These are phyloP conservation scores for Nephrotoma flavescens DNA, from an alignment of 2,888 invertebrate species.

Conservation along the genomic window DNA sequence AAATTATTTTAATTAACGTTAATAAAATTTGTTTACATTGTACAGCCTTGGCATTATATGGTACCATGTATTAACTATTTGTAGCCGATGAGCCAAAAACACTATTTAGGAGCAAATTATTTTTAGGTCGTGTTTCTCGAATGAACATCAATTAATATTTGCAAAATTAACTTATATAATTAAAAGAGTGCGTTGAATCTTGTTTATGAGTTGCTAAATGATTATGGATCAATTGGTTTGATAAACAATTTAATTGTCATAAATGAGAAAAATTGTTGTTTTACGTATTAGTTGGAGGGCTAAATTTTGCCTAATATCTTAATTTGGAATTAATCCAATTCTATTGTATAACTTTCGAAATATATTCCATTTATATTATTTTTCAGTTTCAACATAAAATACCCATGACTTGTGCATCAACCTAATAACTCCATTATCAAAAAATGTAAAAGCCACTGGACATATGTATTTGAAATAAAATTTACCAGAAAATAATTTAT, in stretches of 20 bases:
- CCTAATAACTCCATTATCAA: too few relatives aligned
- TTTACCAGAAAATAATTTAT: neutral
- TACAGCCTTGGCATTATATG: neutral
- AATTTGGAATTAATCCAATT: too few relatives aligned
- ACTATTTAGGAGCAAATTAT: neutral
- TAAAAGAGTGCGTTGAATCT: neutral
- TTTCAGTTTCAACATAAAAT: too few relatives aligned
- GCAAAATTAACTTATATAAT: neutral
- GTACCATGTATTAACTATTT: neutral
- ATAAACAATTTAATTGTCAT: neutral
- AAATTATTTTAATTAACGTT: neutral
- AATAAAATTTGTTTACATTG: neutral
- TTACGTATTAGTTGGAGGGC: too few relatives aligned
- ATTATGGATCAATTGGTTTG: neutral
- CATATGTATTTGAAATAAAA: neutral
- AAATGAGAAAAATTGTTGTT: neutral
- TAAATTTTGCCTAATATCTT: neutral
- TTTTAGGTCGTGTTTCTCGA: neutral
- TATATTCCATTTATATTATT: too few relatives aligned
- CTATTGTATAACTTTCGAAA: too few relatives aligned
- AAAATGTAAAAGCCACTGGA: neutral
- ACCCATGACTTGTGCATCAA: too few relatives aligned
- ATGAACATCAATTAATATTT: neutral
- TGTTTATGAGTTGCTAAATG: neutral
- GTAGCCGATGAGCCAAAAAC: neutral